These are phyloP conservation scores for Tetragnatha montana DNA, from an alignment of 2,888 invertebrate species.

Conservation along the genomic window DNA sequence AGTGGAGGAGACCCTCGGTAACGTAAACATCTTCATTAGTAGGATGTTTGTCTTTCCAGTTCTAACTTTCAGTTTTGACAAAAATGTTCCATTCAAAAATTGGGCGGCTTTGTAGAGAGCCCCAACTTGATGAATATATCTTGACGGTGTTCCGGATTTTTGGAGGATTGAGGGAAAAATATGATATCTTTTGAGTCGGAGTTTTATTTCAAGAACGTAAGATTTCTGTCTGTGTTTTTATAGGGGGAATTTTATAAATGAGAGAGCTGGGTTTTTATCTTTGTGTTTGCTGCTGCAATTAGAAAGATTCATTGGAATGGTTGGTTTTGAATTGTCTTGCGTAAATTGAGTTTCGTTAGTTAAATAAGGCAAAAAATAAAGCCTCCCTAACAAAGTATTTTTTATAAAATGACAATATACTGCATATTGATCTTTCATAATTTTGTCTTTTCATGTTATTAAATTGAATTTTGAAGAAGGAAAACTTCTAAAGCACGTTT, in stretches of 20 bases:
- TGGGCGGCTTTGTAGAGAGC: not conserved
- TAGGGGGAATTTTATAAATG: not conserved
- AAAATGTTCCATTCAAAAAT: slow-evolving; percentile 42
- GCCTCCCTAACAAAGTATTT: too few species aligned
- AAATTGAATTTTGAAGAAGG: too few species aligned
- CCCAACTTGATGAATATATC: slow-evolving; percentile 35
- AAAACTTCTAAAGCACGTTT: too few species aligned
- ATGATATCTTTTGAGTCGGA: not conserved
- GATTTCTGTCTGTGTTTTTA: not conserved
- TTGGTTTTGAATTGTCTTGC: too few species aligned
- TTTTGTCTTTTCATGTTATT: too few species aligned
- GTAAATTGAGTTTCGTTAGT: too few species aligned
- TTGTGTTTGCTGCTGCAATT: not conserved
- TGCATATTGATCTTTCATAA: too few species aligned
- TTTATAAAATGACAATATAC: too few species aligned
- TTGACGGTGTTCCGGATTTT: not conserved
- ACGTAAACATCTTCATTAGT: slow-evolving; percentile 57
- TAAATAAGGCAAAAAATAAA: too few species aligned
- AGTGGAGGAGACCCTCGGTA: not conserved
- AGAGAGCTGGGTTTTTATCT: not conserved
- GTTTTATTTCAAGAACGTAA: not conserved
- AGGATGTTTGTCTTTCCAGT: slow-evolving; percentile 49
- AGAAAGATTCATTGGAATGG: not conserved
- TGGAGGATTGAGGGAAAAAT: not conserved
- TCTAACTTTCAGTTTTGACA: slow-evolving; percentile 25